These are phyloP conservation scores for Kryphioiulus occultus DNA, from an alignment of 2,888 invertebrate genomes.

Conservation along the genomic window DNA sequence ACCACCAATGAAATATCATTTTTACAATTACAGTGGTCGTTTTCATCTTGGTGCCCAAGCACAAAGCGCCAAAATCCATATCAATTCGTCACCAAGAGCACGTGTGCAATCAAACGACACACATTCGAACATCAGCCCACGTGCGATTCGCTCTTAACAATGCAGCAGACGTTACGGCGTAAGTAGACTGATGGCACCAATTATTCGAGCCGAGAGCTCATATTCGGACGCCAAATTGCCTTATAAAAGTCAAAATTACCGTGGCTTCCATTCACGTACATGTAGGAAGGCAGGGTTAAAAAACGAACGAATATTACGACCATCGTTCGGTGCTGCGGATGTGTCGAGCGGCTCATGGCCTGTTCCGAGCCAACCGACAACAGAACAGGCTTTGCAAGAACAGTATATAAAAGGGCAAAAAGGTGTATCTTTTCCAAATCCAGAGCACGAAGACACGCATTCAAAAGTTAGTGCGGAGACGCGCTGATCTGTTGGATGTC, in stretches of 20 bases:
- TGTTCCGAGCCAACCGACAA: not conserved
- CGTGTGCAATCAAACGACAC: constrained; percentile 25
- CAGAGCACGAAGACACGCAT: not conserved
- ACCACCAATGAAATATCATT: not conserved
- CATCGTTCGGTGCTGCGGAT: not conserved
- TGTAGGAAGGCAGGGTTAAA: not conserved
- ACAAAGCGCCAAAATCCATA: constrained; percentile 2
- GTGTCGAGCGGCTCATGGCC: not conserved
- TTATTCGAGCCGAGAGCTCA: constrained; percentile 25
- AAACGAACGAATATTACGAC: not conserved
- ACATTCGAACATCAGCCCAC: constrained; percentile 10
- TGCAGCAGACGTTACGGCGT: constrained; percentile 11
- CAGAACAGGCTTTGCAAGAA: not conserved
- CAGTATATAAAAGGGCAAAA: not conserved
- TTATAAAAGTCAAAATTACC: constrained; percentile 35
- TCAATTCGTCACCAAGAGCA: not conserved
- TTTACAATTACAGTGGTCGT: not conserved
- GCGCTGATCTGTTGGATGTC: no score
- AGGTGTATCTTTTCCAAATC: not conserved
- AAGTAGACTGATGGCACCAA: constrained; percentile 35
- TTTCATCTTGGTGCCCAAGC: not conserved
- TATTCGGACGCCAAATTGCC: constrained; percentile 35
- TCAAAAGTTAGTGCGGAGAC: not conserved
- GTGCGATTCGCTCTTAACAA: not conserved
- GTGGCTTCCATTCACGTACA: not conserved